These are phyloP conservation scores for Meloidogyne hapla DNA, from an alignment of 1,140 invertebrate genomes.

Conservation along the genomic window DNA sequence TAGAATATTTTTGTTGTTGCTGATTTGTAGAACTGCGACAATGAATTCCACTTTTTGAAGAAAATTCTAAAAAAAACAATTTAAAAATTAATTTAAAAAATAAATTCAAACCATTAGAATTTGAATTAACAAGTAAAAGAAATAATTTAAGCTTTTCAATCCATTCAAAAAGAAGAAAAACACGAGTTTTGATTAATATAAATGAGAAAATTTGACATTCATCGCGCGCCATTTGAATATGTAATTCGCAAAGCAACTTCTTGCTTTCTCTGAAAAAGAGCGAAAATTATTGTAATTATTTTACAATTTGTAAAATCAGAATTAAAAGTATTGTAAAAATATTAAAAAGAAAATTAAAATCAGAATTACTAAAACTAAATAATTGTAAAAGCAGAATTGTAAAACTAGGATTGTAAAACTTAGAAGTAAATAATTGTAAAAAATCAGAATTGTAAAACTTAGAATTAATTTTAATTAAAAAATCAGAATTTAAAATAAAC, in stretches of 20 bases:
- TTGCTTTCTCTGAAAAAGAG: slow-evolving; percentile 13
- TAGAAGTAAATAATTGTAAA: no score
- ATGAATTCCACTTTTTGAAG: not conserved
- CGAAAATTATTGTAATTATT: no score
- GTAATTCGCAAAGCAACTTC: slow-evolving; percentile 51
- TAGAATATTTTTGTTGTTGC: not conserved
- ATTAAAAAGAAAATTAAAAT: no score
- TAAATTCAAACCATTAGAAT: slow-evolving; percentile 48
- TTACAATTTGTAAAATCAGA: no score
- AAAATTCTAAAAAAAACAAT: no score
- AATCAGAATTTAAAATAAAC: no score
- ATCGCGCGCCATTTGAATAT: slow-evolving; percentile 56
- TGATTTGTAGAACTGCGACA: not conserved
- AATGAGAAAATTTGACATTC: slow-evolving; percentile 72
- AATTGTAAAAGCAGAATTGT: no score
- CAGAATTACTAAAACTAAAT: no score
- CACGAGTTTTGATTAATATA: slow-evolving; percentile 87
- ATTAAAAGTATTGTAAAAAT: no score
- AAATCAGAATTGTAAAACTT: no score
- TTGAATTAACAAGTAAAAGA: slow-evolving; percentile 67
- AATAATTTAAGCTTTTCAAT: slow-evolving; percentile 82
- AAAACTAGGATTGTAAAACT: no score
- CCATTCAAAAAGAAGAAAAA: slow-evolving; percentile 91
- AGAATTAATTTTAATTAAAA: no score
- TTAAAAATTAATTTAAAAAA: not conserved